Evolutionary conservation across 2,888 invertebrate genomes (phyloP).

Genomic region (Catonia carolina): DNA sequence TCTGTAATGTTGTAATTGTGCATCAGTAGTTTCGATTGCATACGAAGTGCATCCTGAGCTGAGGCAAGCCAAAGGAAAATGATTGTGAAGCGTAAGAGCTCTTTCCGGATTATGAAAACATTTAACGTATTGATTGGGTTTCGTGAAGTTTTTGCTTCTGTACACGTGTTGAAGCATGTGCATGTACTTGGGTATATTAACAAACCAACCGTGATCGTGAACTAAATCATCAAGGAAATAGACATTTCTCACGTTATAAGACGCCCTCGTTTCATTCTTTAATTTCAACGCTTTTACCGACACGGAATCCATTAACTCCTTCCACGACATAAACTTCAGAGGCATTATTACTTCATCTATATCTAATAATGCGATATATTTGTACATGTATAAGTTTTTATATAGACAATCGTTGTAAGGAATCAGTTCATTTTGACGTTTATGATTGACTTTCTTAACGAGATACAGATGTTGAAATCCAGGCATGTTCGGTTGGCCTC

Average conservation of each 20-base stretch:
- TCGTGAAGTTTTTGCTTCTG: constrained; percentile 83
- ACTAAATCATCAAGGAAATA: constrained; percentile 86
- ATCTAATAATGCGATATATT: constrained; percentile 84
- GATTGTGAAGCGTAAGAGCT: constrained; percentile 84
- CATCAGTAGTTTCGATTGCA: constrained; percentile 71
- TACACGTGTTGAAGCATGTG: constrained; percentile 92
- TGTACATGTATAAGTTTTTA: constrained; percentile 82
- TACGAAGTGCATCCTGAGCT: constrained; percentile 75
- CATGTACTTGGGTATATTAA: constrained; percentile 73
- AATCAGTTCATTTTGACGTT: constrained; percentile 89
- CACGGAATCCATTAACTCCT: constrained; percentile 65
- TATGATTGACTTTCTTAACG: constrained; percentile 85
- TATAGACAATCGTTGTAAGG: constrained; percentile 96
- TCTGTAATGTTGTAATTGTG: constrained; percentile 89
- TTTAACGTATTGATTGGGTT: constrained; percentile 88
- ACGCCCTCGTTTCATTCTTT: constrained; percentile 60
- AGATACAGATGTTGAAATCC: constrained; percentile 84
- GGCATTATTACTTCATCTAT: constrained; percentile 95
- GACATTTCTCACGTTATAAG: constrained; percentile 84
- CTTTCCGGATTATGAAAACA: constrained; percentile 90
- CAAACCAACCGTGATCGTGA: constrained; percentile 72
- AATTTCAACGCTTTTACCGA: constrained; percentile 61
- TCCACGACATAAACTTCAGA: constrained; percentile 64
- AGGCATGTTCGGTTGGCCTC: constrained; percentile 84
- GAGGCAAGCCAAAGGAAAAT: constrained; percentile 82